Evolutionary conservation across 2,888 invertebrate species (phyloP), one percentile per base, ranked within the genome.

Genomic region (Tetragnatha montana): DNA sequence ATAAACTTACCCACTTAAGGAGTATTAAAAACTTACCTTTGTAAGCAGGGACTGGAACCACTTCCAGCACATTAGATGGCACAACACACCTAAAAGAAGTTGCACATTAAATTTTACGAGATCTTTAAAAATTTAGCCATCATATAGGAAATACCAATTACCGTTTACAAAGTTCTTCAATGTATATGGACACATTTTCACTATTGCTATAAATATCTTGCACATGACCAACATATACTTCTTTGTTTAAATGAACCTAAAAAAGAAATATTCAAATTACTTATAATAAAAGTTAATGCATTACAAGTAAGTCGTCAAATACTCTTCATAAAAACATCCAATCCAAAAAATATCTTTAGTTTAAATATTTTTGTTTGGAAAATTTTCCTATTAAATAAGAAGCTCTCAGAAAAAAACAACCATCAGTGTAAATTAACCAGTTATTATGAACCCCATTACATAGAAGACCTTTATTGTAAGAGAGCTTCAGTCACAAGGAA

Each of bases 11-110:
- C 14, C 12, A 22, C 21, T 19, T 73, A 73, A 19, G 22, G 17
- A 19, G 12, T 71, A 21, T 49, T 7, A 76, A 73, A 69, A 22
- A 19, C 12, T 76, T 88, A 88, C 91, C 89, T 89, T 91, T 91
- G 87, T 89, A 89, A 86, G 89, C 88, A 70, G 89, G 88, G 21
- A 91, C 82, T 70, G 91, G 91, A 74, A 89, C 73, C 10, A 88
- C 60, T 89, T 91, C 88, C 51, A 91, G 86, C 19, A 85, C 88
- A 73, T 81, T 88, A 8, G 88, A 81, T 6, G 88, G 71, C 14
- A 91, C 86, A 75, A 81, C 10, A 79, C 91, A 89, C 8, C 91
- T 91, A 71, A 50, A 35, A 35, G n/a, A 10, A 35, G 60, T 51
- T 51, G 8, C 1, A 47, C 8, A 10, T 7, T 82, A 35, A 6